A percentile compares a stretch with the other conserved stretches of the same genome.
Conservation (phyloP, 2,888 invertebrate genomes). For the Macrosiphum euphorbiae region DNA sequence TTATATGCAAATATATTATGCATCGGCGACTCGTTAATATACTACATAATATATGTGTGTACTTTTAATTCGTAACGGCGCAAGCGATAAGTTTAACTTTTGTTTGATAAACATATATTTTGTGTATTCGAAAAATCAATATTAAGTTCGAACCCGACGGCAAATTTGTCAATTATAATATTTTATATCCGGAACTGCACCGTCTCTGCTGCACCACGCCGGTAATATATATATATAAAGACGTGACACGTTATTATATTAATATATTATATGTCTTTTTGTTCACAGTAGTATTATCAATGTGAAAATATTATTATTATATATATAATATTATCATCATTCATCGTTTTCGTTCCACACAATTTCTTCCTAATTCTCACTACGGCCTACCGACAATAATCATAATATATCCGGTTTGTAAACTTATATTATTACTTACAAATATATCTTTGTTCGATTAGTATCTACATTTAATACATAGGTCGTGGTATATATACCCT, state of each 20-base stretch:
- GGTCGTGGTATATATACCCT: not conserved
- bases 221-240: not conserved
- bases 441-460: conserved; percentile 60
- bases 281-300: conserved; percentile 19
- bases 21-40: not conserved
- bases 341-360: conserved; percentile 55
- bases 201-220: not conserved
- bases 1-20: not conserved
- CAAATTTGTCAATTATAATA: not conserved
- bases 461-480: conserved; percentile 16
- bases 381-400: conserved; percentile 40
- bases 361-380: conserved; percentile 53
- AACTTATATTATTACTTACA: conserved; percentile 37
- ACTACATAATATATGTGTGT: not conserved
- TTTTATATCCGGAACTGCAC: not conserved
- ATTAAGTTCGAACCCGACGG: not conserved
- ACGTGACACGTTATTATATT: not conserved
- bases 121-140: not conserved
- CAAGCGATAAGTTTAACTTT: not conserved
- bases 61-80: not conserved
- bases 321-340: conserved; percentile 1
- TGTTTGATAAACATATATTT: not conserved
- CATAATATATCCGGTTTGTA: conserved; percentile 56
- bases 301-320: conserved; percentile 4
- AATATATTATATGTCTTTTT: conserved; percentile 21